phyloP scores from a whole-genome alignment of 2,113 vertebrate genomes.

The Neofelis nebulosa region DNA sequence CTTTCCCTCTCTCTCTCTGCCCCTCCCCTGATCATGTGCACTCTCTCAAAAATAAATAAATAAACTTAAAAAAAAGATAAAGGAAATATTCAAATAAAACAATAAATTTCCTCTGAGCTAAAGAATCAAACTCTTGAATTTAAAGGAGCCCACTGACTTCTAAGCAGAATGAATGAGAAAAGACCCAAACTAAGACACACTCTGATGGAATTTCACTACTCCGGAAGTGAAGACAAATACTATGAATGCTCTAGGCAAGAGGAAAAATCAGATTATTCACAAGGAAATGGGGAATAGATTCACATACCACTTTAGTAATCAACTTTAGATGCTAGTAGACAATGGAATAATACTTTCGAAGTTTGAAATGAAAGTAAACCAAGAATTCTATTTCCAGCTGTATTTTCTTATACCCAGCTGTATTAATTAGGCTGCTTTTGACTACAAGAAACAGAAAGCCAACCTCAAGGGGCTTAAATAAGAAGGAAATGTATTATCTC shows the following conservation, averaged over 20 bases:
- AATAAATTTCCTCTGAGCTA: constrained; percentile 13
- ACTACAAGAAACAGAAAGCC: not conserved
- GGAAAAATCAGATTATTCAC: not conserved
- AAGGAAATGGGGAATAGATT: constrained; percentile 4
- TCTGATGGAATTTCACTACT: constrained; percentile 17
- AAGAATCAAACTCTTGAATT: constrained; percentile 6
- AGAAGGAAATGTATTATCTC: constrained; percentile 25
- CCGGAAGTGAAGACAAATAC: not conserved
- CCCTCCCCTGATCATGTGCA: too few relatives aligned
- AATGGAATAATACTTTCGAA: constrained; percentile 6
- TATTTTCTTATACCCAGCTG: constrained; percentile 29
- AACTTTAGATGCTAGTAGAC: not conserved
- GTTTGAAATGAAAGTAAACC: constrained; percentile 24
- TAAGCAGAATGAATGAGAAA: constrained; percentile 19
- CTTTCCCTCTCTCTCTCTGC: too few relatives aligned
- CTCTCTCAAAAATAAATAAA: too few relatives aligned
- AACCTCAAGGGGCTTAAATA: not conserved
- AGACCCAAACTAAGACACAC: constrained; percentile 21
- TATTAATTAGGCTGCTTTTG: constrained; percentile 16
- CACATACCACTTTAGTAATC: not conserved
- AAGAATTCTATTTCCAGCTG: constrained; percentile 40
- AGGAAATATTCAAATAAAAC: constrained; percentile 31
- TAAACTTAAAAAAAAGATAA: not conserved
- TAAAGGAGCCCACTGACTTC: not conserved
- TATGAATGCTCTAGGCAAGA: constrained; percentile 15